Percentiles rank a stretch among this genome's conserved stretches.
phyloP scores from a whole-genome alignment of 2,797 vertebrate species.

The Sebastiscus tertius region DNA sequence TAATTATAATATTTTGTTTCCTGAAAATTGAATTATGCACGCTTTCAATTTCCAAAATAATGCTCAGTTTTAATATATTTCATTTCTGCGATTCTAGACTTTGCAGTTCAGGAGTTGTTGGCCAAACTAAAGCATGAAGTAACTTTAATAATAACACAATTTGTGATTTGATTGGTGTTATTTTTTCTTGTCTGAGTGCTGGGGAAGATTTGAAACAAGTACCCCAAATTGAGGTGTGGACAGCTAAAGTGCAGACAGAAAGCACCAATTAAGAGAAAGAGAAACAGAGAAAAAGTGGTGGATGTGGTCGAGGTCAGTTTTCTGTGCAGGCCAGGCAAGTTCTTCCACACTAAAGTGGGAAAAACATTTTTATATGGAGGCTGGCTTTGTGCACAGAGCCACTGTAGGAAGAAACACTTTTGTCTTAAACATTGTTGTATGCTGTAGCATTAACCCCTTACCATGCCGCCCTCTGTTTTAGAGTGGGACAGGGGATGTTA shows the following conservation, averaged over 20 bases:
- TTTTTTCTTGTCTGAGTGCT: background rate
- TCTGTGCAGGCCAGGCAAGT: background rate
- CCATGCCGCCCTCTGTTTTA: too few species aligned
- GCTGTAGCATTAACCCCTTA: too few species aligned
- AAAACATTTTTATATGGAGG: background rate
- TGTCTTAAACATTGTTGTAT: too few species aligned
- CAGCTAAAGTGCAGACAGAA: background rate
- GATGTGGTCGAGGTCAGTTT: background rate
- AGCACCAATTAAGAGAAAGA: background rate
- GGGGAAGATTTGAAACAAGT: background rate
- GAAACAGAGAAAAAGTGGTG: background rate
- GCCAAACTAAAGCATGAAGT: background rate
- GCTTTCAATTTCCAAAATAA: background rate
- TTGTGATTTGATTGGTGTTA: background rate
- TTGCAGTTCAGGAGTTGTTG: background rate
- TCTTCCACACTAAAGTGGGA: background rate
- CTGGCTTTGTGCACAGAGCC: background rate
- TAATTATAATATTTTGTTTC: background rate
- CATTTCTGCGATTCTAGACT: background rate
- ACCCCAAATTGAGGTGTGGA: background rate
- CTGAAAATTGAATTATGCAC: background rate
- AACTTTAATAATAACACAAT: background rate
- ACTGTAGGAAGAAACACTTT: too few species aligned
- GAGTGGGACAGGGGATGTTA: too few species aligned
- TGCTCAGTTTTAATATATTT: background rate